Percentiles rank a stretch among this genome's conserved stretches.
Conservation (phyloP, 2,797 vertebrate genomes). For the Phoeniculus purpureus region DNA sequence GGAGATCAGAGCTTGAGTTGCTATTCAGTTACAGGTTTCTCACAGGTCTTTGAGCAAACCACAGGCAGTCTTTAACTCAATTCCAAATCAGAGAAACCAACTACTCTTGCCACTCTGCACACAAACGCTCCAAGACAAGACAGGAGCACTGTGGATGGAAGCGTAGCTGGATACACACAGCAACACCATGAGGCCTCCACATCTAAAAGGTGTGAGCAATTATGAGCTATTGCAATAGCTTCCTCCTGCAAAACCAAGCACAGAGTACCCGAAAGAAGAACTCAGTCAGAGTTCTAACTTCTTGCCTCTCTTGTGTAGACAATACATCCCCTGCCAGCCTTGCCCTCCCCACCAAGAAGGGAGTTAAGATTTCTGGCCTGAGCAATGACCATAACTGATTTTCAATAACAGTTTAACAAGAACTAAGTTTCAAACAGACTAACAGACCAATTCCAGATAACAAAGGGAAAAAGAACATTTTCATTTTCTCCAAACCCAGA, state of each 20-base stretch:
- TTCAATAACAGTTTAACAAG: not conserved
- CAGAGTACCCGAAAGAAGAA: not conserved
- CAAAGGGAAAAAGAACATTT: not conserved
- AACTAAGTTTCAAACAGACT: not conserved
- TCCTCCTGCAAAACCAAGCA: not conserved
- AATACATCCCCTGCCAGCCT: not conserved
- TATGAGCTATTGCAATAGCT: not conserved
- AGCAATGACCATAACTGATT: not conserved
- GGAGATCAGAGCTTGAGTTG: not conserved
- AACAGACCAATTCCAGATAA: not conserved
- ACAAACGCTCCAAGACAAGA: not conserved
- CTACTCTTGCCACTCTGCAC: too few species aligned
- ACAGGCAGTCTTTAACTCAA: too few species aligned
- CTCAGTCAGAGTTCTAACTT: not conserved
- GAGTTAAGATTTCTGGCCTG: not conserved
- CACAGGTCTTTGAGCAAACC: not conserved
- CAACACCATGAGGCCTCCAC: not conserved
- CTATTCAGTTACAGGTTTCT: not conserved
- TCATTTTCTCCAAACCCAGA: not conserved
- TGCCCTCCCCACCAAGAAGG: not conserved
- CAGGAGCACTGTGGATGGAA: not conserved
- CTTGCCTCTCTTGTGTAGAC: not conserved
- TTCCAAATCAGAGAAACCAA: too few species aligned
- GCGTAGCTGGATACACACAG: not conserved
- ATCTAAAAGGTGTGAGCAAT: not conserved